Base-by-base conservation (phyloP, 1,140 invertebrate genomes). In the Tetramorium alpestre region DNA sequence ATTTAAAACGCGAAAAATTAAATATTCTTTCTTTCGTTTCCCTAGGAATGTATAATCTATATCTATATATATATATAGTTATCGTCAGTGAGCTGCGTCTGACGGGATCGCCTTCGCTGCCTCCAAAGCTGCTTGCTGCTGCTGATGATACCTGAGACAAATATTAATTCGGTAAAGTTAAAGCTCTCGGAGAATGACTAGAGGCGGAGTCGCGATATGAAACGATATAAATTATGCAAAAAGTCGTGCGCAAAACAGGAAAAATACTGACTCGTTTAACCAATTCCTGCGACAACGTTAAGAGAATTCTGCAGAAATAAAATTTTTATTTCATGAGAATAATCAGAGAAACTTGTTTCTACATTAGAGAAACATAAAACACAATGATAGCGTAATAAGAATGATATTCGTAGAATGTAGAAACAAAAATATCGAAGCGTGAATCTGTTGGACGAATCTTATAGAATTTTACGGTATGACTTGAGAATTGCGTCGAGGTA, bases 131-230 rank as follows among this genome's bases (percentile, higher is more conserved):
- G 60, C 67, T 64, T 91, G 87, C 70, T 91, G 88, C 16, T 73
- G 86, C 75, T 94, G 93, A 80, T 94, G 93, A 80, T 93, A 92
- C 69, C 93, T 93, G 58, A 60, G 91, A 87, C 49, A 91, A 78
- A 25, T 41, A 22, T 73, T 41, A 85, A 75, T 73, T 60, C 25
- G n/a, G 6, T 73, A 13, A 73, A 60, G 3, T 67, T 16, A 62
- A 22, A 77, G 10, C n/a, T 8, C 16, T 44, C 11, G 6, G n/a
- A 82, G 18, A 78, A 25, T 16, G 70, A 47, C 18, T 33, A 33
- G 41, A 25, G 16, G 18, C 41, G 56, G 13, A 75, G 1, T 16
- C 6, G 28, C 16, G 28, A 75, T 5, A 47, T 75, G 28, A 60
- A 73, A 38, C 33, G n/a, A 38, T 25, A 62, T 60, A 49, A 73